A percentile compares a stretch with the other conserved stretches of the same genome.
Evolutionary conservation across 37 sponge, comb jelly and placozoan species (phyloP).

Genomic region (Theonella swinhoei): DNA sequence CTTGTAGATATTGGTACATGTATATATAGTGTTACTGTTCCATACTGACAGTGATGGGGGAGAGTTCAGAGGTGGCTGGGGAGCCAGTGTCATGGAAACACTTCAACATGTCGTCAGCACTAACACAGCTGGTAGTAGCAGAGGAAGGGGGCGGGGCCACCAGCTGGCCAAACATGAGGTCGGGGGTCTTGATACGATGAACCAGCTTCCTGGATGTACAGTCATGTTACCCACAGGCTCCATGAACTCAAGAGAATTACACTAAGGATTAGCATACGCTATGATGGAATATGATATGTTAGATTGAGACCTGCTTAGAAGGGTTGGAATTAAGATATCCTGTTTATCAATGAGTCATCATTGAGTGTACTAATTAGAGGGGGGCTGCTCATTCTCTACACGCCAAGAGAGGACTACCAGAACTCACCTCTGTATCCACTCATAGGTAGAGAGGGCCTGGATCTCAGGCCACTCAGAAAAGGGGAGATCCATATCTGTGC

Average conservation of each 20-base stretch:
- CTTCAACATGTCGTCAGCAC: slow-evolving; percentile 17
- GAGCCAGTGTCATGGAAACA: slow-evolving; percentile 51
- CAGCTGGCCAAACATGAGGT: slow-evolving; percentile 56
- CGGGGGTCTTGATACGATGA: slow-evolving; percentile 26
- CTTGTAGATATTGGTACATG: no score
- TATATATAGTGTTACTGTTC: background rate
- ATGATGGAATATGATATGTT: no score
- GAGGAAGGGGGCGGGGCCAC: slow-evolving; percentile 51
- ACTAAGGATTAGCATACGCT: no score
- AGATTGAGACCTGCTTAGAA: no score
- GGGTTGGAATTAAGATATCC: no score
- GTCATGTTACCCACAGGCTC: background rate
- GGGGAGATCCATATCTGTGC: slow-evolving; percentile 26
- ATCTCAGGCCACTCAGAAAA: slow-evolving; percentile 55
- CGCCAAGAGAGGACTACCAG: no score
- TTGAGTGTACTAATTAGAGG: no score
- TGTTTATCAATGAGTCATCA: no score
- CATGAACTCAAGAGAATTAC: no score
- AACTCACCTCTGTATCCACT: slow-evolving; percentile 50
- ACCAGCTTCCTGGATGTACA: slow-evolving; percentile 38
- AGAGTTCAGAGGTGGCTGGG: slow-evolving; percentile 29
- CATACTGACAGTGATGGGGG: slow-evolving; percentile 31
- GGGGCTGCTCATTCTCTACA: no score
- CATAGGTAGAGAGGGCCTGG: slow-evolving; percentile 36
- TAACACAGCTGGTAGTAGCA: background rate